Evolutionary conservation across 2,888 invertebrate species (phyloP).

Genomic region (Clanis bilineata): DNA sequence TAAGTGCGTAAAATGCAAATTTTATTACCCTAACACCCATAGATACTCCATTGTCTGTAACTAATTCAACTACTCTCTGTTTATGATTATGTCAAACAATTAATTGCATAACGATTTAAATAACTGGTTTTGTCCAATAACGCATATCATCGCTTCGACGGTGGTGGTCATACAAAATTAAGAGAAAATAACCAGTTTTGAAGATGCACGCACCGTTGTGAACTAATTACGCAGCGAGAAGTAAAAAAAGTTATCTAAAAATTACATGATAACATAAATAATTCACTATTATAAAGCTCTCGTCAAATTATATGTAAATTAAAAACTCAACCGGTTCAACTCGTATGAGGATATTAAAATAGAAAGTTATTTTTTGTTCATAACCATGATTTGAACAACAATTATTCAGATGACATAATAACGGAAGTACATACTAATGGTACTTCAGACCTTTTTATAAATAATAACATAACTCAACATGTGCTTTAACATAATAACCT

Average conservation of each 20-base stretch:
- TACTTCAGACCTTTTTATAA: too few species aligned
- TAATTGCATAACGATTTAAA: constrained; percentile 1
- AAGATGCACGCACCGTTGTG: constrained; percentile 23
- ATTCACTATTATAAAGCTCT: constrained; percentile 51
- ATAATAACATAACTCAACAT: too few species aligned
- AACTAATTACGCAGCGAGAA: constrained; percentile 38
- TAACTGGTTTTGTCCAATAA: constrained; percentile 3
- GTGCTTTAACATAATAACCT: not conserved
- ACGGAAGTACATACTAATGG: too few species aligned
- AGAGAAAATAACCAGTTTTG: constrained; percentile 11
- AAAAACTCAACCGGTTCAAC: constrained; percentile 50
- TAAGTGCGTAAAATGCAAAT: not conserved
- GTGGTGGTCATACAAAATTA: not conserved
- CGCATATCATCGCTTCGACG: not conserved
- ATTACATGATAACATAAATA: constrained; percentile 39
- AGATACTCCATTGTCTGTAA: not conserved
- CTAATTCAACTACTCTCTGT: not conserved
- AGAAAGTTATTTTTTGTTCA: constrained; percentile 55
- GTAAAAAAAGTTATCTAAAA: constrained; percentile 60
- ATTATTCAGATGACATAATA: not conserved
- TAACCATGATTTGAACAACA: constrained; percentile 25
- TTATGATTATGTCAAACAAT: not conserved
- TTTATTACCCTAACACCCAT: constrained; percentile 6
- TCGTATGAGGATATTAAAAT: constrained; percentile 55
- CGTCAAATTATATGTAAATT: constrained; percentile 58